Evolutionary conservation across 1,140 invertebrate genomes (phyloP), one percentile per base, ranked within the genome.

Genomic region (Bradynema listronoti): DNA sequence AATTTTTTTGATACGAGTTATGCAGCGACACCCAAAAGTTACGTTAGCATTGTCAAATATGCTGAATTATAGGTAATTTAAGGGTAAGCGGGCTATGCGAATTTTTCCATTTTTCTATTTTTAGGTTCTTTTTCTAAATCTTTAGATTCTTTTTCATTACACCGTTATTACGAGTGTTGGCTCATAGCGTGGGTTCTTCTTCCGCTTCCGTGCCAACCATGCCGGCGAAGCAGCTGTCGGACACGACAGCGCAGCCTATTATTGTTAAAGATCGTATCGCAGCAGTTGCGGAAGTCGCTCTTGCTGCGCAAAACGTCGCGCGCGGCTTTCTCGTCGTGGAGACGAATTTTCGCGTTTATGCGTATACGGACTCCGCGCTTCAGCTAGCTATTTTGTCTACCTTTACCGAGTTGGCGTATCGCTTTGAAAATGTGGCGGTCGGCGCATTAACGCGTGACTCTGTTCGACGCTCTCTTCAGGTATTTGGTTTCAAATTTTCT

Each of bases 351-450:
- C 51, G 56, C 33, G 42, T 65, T 34, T 71, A 29, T 41, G 66
- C 68, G 7, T 68, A 68, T 42, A 66, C 66, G n/a, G 65, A 68
- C 41, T 72, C 68, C 9, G 41, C 39, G 9, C 69, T 68, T 24
- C 66, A 68, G 36, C 43, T 68, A 47, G 63, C 66, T 7, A 67
- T 68, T 22, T 41, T 68, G 11, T 66, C 68, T 2, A 66, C 59
- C 16, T 68, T 68, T 41, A 69, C 66, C 22, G 30, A 72, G 43
- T 14, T 67, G 29, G 22, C 59, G 27, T 66, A 45, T 39, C 61
- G 66, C n/a, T 67, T 68, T 30, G 33, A 51, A 1, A 52, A 72
- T 34, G 42, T 68, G 22, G 65, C 52, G 11, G 67, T 68, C n/a
- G 66, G 56, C 24, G 0, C 32, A 6, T 29, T 68, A 27, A 57